A percentile compares a stretch with the other conserved stretches of the same genome.
Conservation (phyloP, 1,140 invertebrate genomes). For the Ceratina australensis region DNA sequence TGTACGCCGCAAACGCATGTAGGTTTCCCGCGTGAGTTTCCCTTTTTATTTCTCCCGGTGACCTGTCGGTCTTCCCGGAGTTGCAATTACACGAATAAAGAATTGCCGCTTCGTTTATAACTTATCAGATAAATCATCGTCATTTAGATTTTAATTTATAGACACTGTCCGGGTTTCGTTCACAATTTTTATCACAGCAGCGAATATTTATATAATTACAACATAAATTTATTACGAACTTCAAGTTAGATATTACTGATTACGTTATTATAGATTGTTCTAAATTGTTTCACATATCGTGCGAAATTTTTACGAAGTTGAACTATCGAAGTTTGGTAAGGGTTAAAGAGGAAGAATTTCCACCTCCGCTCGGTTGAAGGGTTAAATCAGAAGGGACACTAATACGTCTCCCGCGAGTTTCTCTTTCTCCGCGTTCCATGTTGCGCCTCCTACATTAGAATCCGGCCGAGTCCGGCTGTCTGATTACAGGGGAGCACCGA, state of each 20-base stretch:
- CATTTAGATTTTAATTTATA: slow-evolving; percentile 8
- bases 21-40: slow-evolving; percentile 5
- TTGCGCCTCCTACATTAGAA: slow-evolving; percentile 26
- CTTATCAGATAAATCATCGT: slow-evolving; percentile 12
- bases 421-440: slow-evolving; percentile 40
- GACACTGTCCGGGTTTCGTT: background rate
- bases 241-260: too few relatives aligned
- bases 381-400: slow-evolving; percentile 37
- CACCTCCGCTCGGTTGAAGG: background rate
- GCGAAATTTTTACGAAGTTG: too few relatives aligned
- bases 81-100: slow-evolving; percentile 23
- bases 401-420: slow-evolving; percentile 44
- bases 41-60: slow-evolving; percentile 30
- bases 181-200: background rate
- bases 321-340: background rate
- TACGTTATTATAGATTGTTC: too few relatives aligned
- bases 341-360: slow-evolving; percentile 19
- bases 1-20: background rate
- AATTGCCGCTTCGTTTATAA: background rate
- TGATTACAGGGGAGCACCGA: slow-evolving; percentile 69
- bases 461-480: slow-evolving; percentile 44
- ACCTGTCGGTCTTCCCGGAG: slow-evolving; percentile 4
- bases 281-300: too few relatives aligned
- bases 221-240: too few relatives aligned
- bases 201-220: background rate